phyloP scores from a whole-genome alignment of 2,797 vertebrate species.

The Ceyx erithaca region DNA sequence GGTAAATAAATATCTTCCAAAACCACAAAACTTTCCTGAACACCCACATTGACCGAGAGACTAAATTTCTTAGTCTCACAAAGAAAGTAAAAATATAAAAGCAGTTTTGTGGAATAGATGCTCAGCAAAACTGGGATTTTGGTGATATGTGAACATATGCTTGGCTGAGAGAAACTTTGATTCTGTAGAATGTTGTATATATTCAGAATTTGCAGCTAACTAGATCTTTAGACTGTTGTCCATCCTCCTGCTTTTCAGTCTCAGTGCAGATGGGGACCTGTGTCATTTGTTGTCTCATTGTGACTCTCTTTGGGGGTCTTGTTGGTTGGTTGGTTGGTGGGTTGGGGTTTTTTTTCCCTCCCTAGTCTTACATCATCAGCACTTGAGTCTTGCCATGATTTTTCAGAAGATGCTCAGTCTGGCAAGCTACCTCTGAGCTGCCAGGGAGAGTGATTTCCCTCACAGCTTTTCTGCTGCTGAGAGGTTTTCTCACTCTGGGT shows the following conservation, averaged over 20 bases:
- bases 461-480: background rate
- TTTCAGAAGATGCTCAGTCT: background rate
- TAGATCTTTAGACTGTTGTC: background rate
- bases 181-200: background rate
- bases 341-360: background rate
- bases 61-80: background rate
- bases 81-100: background rate
- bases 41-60: background rate
- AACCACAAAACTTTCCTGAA: background rate
- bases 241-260: background rate
- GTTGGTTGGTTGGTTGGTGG: accelerated
- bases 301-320: background rate
- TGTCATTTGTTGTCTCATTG: background rate
- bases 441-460: conserved; percentile 11
- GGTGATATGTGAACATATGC: background rate
- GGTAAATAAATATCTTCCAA: background rate
- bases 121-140: background rate
- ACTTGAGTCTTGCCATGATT: background rate
- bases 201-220: background rate
- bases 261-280: background rate
- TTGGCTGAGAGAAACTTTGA: background rate
- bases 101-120: background rate
- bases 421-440: background rate
- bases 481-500: background rate
- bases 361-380: background rate